Conservation (phyloP, 1,140 invertebrate genomes). For the Drosophila seguyi region DNA sequence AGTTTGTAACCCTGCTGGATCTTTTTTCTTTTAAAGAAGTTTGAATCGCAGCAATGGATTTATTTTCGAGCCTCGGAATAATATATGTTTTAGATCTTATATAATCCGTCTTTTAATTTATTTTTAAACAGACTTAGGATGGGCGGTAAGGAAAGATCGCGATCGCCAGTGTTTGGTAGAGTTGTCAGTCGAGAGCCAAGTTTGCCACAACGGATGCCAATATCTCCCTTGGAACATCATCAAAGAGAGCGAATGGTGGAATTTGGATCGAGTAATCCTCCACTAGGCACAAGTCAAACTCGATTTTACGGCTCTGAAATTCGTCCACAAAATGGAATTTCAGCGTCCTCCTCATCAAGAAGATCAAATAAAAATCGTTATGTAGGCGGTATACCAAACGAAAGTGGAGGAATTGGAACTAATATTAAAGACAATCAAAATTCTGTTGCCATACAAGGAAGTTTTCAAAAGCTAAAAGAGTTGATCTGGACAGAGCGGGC, state of each 20-base stretch:
- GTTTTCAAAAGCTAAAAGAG: conserved; percentile 89
- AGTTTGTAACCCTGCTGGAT: background rate
- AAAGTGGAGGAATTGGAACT: conserved; percentile 30
- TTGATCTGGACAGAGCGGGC: conserved; percentile 88
- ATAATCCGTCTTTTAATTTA: background rate
- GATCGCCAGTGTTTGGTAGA: conserved; percentile 87
- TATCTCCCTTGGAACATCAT: conserved; percentile 43
- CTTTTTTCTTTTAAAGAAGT: background rate
- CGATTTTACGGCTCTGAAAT: conserved; percentile 62
- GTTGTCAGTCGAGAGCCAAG: conserved; percentile 87
- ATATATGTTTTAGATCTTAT: background rate
- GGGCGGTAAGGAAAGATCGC: conserved; percentile 53
- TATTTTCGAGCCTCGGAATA: background rate
- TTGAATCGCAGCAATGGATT: background rate
- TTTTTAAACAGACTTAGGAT: conserved; percentile 52
- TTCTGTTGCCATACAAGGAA: conserved; percentile 86
- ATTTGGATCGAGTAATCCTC: conserved; percentile 16
- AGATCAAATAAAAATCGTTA: conserved; percentile 67
- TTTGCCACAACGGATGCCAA: conserved; percentile 33
- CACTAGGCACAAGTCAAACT: conserved; percentile 17
- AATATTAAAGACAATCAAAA: conserved; percentile 45
- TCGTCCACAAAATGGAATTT: conserved; percentile 30
- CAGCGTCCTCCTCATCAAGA: conserved; percentile 35
- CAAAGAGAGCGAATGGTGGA: conserved; percentile 48
- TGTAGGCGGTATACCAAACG: conserved; percentile 62